phyloP scores from a whole-genome alignment of 2,888 invertebrate species.

The Drosophila aldrichi region DNA sequence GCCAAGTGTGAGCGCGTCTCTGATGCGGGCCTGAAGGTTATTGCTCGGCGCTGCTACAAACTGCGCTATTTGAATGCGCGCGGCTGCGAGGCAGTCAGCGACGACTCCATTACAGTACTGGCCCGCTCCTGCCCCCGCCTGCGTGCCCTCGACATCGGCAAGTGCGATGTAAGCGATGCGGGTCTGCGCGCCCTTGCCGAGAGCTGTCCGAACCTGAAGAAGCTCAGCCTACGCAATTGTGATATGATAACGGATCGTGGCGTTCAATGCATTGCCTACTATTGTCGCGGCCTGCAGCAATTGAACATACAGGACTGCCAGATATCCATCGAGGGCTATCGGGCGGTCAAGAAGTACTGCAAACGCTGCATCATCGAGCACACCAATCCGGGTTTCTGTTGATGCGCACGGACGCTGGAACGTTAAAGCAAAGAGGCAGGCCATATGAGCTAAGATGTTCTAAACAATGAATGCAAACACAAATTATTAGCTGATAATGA shows the following conservation, averaged over 20 bases:
- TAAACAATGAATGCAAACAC: slow-evolving; percentile 38
- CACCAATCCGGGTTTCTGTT: slow-evolving; percentile 97
- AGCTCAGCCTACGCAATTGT: slow-evolving; percentile 95
- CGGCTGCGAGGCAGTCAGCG: slow-evolving; percentile 97
- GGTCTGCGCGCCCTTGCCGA: slow-evolving; percentile 94
- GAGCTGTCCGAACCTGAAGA: slow-evolving; percentile 95
- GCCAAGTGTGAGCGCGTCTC: slow-evolving; percentile 97
- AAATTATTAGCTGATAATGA: slow-evolving; percentile 28
- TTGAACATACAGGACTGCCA: slow-evolving; percentile 97
- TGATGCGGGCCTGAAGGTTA: slow-evolving; percentile 94
- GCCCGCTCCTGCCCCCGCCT: slow-evolving; percentile 94
- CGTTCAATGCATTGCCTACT: slow-evolving; percentile 94
- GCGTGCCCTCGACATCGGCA: slow-evolving; percentile 95
- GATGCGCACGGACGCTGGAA: slow-evolving; percentile 48
- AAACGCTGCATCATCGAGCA: slow-evolving; percentile 97
- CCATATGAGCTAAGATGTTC: slow-evolving; percentile 69
- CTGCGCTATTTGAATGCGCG: slow-evolving; percentile 95
- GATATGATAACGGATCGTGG: slow-evolving; percentile 96
- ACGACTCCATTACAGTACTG: slow-evolving; percentile 94
- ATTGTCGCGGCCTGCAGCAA: slow-evolving; percentile 95
- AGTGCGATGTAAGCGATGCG: slow-evolving; percentile 96
- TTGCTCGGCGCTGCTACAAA: slow-evolving; percentile 95
- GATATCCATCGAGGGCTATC: slow-evolving; percentile 94
- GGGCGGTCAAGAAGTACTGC: slow-evolving; percentile 96
- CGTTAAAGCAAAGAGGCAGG: slow-evolving; percentile 74